Conservation (phyloP, 2,888 invertebrate genomes). For the Alitta virens region DNA sequence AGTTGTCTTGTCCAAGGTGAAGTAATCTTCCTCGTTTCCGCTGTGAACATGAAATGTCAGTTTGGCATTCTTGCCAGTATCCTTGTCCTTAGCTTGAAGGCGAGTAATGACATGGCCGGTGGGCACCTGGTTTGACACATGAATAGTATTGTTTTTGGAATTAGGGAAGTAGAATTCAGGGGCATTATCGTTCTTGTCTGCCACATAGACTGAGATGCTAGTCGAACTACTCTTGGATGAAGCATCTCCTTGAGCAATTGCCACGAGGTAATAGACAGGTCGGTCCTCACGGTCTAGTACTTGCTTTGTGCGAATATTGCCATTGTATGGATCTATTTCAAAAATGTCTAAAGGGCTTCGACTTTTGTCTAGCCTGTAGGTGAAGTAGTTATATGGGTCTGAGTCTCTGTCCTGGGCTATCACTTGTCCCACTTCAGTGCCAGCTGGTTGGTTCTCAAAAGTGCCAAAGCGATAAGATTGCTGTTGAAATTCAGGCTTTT, state of each 20-base stretch:
- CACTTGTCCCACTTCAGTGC: slow-evolving; percentile 20
- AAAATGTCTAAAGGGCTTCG: slow-evolving; percentile 12
- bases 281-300: slow-evolving; percentile 25
- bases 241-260: slow-evolving; percentile 15
- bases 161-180: slow-evolving; percentile 28
- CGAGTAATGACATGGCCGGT: slow-evolving; percentile 19
- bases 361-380: slow-evolving; percentile 17
- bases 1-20: slow-evolving; percentile 17
- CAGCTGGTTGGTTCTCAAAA: slow-evolving; percentile 20
- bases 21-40: slow-evolving; percentile 22
- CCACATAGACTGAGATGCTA: slow-evolving; percentile 24
- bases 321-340: slow-evolving; percentile 19
- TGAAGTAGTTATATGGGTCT: slow-evolving; percentile 15
- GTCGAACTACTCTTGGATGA: slow-evolving; percentile 21
- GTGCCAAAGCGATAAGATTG: slow-evolving; percentile 21
- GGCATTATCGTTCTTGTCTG: slow-evolving; percentile 29
- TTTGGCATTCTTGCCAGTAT: slow-evolving; percentile 22
- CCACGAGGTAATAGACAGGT: slow-evolving; percentile 21
- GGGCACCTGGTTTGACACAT: slow-evolving; percentile 21
- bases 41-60: slow-evolving; percentile 16
- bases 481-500: slow-evolving; percentile 23
- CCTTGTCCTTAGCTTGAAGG: slow-evolving; percentile 25
- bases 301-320: slow-evolving; percentile 21
- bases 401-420: slow-evolving; percentile 25
- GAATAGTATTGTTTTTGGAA: slow-evolving; percentile 20